Conservation (phyloP, 2,797 vertebrate genomes). For the Propithecus deckenii region DNA sequence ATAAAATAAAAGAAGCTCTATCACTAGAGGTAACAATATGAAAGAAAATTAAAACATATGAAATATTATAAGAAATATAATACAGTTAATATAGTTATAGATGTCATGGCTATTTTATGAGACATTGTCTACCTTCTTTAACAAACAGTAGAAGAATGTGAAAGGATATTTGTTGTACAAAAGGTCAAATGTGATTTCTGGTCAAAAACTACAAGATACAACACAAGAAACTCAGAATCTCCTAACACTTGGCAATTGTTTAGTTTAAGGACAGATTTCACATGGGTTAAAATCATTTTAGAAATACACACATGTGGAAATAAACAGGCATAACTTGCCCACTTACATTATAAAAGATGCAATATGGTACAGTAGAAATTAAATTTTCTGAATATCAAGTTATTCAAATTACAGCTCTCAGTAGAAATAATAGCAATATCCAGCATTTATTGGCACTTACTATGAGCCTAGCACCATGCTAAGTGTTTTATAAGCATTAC, state of each 20-base stretch:
- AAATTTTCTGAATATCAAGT: slow-evolving; percentile 24
- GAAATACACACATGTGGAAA: neutral
- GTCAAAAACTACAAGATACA: neutral
- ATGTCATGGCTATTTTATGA: neutral
- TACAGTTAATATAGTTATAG: neutral
- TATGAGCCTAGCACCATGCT: neutral
- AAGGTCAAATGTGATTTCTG: neutral
- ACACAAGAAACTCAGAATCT: neutral
- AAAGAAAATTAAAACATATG: slow-evolving; percentile 6
- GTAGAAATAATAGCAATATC: neutral
- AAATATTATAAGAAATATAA: neutral
- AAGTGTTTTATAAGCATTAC: slow-evolving; percentile 35
- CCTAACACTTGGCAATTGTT: neutral
- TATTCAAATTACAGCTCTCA: slow-evolving; percentile 37
- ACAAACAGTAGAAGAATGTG: neutral
- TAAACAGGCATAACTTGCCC: neutral
- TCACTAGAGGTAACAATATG: neutral
- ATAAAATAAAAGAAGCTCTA: neutral
- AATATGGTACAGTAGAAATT: neutral
- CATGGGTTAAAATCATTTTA: neutral
- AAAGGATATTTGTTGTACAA: neutral
- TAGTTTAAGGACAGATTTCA: slow-evolving; percentile 20
- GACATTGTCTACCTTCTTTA: neutral
- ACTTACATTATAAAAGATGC: slow-evolving; percentile 44
- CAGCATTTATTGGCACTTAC: slow-evolving; percentile 40